Evolutionary conservation across 2,888 invertebrate species (phyloP).

Genomic region (Ceriagrion tenellum): DNA sequence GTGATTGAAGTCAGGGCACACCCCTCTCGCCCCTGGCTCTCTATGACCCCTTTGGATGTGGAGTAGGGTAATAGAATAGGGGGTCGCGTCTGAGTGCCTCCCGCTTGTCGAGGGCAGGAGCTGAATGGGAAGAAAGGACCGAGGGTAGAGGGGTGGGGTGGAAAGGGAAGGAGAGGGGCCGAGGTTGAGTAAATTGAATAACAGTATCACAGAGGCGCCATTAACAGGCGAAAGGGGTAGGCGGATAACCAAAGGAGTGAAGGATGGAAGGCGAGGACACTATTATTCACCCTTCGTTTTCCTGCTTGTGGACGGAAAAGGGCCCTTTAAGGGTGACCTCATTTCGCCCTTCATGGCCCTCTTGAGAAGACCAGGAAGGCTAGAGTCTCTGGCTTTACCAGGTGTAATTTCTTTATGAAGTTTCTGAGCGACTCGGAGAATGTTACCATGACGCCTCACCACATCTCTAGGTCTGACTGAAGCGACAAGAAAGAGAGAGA

Average conservation of each 20-base stretch:
- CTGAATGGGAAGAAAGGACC: background rate
- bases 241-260: background rate
- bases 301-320: background rate
- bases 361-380: background rate
- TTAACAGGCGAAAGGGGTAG: background rate
- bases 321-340: background rate
- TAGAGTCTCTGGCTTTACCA: too few relatives aligned
- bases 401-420: too few relatives aligned
- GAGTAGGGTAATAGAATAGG: constrained; percentile 23
- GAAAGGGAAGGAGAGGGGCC: background rate
- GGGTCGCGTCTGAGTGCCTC: constrained; percentile 4
- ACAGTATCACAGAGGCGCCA: constrained; percentile 1
- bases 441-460: too few relatives aligned
- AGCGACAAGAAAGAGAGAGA: too few relatives aligned
- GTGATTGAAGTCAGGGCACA: constrained; percentile 9
- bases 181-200: constrained; percentile 8
- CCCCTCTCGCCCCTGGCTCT: background rate
- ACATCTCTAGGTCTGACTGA: too few relatives aligned
- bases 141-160: background rate
- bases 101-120: background rate
- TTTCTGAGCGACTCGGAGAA: too few relatives aligned
- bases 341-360: background rate
- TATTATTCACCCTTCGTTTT: background rate
- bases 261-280: background rate
- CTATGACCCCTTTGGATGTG: background rate